These are phyloP conservation scores for Orthonevra nobilis DNA, from an alignment of 2,888 invertebrate species.

Conservation along the genomic window DNA sequence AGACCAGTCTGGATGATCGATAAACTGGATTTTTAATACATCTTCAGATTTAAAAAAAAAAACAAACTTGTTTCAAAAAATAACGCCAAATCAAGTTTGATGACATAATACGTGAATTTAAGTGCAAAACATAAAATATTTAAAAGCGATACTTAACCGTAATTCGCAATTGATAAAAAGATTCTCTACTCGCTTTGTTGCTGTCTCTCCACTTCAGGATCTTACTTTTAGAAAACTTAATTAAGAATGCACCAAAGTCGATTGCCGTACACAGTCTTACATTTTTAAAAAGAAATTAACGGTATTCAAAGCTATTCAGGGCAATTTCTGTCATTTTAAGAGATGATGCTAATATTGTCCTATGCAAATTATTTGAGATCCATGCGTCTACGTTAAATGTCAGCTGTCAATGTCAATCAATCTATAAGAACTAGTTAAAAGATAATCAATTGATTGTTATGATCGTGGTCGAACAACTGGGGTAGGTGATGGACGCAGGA, in stretches of 20 bases:
- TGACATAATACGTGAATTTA: constrained; percentile 18
- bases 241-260: no score
- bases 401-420: constrained; percentile 8
- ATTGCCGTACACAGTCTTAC: not conserved
- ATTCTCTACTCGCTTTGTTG: no score
- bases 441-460: not conserved
- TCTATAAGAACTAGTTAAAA: not conserved
- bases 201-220: no score
- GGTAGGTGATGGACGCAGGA: not conserved
- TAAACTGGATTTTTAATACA: constrained; percentile 21
- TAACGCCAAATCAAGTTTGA: constrained; percentile 4
- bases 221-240: no score
- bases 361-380: no score
- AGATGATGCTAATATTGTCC: no score
- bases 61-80: no score
- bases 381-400: constrained; percentile 1
- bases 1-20: constrained; percentile 34
- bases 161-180: not conserved
- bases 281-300: not conserved
- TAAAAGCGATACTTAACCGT: constrained; percentile 1
- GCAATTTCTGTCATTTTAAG: not conserved
- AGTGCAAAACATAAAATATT: no score
- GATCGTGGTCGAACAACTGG: not conserved
- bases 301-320: not conserved
- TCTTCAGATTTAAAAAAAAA: constrained; percentile 15